These are phyloP conservation scores for Polypterus senegalus DNA, from an alignment of 2,113 vertebrate species.

Conservation along the genomic window DNA sequence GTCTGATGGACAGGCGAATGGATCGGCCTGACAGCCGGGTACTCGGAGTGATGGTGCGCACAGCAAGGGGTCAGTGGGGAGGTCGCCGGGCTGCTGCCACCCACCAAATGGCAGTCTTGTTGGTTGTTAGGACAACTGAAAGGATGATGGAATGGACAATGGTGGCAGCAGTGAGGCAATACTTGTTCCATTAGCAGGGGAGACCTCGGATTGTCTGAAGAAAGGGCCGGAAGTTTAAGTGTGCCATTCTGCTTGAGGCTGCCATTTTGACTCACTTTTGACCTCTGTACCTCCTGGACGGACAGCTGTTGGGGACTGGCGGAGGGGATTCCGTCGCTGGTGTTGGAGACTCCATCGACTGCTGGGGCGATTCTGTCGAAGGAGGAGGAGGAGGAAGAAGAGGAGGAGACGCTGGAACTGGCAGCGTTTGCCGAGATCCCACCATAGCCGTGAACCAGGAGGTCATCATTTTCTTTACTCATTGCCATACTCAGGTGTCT, in stretches of 20 bases:
- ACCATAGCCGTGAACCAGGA: constrained; percentile 47
- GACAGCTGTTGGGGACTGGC: constrained; percentile 24
- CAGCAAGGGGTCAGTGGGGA: constrained; percentile 44
- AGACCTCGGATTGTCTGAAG: constrained; percentile 52
- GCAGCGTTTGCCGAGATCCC: constrained; percentile 34
- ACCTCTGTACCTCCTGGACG: constrained; percentile 33
- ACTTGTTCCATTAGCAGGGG: constrained; percentile 23
- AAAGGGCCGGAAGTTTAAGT: constrained; percentile 48
- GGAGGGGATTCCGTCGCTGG: constrained; percentile 25
- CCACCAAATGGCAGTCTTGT: constrained; percentile 52
- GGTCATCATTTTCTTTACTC: constrained; percentile 37
- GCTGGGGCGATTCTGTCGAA: too few species aligned
- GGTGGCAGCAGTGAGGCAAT: constrained; percentile 47
- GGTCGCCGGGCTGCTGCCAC: constrained; percentile 27
- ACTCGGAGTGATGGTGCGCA: constrained; percentile 44
- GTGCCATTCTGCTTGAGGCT: constrained; percentile 53
- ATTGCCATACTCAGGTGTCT: constrained; percentile 43
- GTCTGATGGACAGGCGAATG: constrained; percentile 49
- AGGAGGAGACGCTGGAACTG: constrained; percentile 17
- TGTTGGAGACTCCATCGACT: too few species aligned
- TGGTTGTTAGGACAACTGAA: constrained; percentile 53
- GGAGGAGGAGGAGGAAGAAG: background rate
- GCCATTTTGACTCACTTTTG: constrained; percentile 51
- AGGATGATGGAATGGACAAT: constrained; percentile 61
- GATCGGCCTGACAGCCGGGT: constrained; percentile 54